A percentile compares a stretch with the other conserved stretches of the same genome.
Conservation (phyloP, 2,888 invertebrate genomes). For the Hirtodrosophila histrioides region DNA sequence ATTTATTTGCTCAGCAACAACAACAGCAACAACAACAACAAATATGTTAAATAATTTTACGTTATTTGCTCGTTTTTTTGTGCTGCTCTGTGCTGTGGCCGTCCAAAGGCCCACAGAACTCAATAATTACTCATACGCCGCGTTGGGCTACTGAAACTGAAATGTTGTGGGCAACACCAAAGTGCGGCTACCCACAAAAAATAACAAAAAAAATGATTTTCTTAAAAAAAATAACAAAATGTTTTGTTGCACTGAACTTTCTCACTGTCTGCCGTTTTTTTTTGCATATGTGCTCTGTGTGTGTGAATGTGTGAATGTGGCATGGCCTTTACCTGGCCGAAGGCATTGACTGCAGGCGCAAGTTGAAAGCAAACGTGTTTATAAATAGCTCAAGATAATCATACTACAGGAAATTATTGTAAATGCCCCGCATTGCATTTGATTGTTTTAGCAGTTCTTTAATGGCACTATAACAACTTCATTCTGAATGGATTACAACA, state of each 20-base stretch:
- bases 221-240: constrained; percentile 22
- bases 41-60: constrained; percentile 57
- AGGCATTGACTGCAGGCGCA: constrained; percentile 24
- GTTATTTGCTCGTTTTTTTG: constrained; percentile 32
- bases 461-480: too few relatives aligned
- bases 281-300: constrained; percentile 9
- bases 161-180: constrained; percentile 47
- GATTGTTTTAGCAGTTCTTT: too few relatives aligned
- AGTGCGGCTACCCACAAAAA: constrained; percentile 35
- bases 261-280: constrained; percentile 1
- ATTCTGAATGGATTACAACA: too few relatives aligned
- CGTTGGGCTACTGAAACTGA: constrained; percentile 13
- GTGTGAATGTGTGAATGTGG: constrained; percentile 1
- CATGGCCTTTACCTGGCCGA: constrained; percentile 20
- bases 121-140: constrained; percentile 69
- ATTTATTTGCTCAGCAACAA: constrained; percentile 60
- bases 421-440: constrained; percentile 13
- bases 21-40: constrained; percentile 14
- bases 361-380: constrained; percentile 1
- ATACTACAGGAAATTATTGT: constrained; percentile 17
- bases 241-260: constrained; percentile 28
- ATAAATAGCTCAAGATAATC: constrained; percentile 18
- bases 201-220: constrained; percentile 10
- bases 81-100: constrained; percentile 18
- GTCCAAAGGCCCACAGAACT: constrained; percentile 8